Percentiles rank a stretch among this genome's conserved stretches.
phyloP scores from a whole-genome alignment of 2,113 vertebrate species.

The Bettongia penicillata region DNA sequence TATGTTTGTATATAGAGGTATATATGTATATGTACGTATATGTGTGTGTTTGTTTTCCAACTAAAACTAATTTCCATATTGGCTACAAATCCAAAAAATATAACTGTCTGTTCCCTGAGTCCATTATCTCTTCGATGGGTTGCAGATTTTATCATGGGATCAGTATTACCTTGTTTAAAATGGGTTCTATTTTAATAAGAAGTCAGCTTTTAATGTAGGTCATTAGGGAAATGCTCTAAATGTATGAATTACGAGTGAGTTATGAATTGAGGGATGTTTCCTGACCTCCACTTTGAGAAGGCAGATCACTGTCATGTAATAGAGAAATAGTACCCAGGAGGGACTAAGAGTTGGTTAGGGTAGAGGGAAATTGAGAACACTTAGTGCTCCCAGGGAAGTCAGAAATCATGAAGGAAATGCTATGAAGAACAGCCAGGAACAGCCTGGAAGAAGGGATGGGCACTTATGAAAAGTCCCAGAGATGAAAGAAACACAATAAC shows the following conservation, averaged over 20 bases:
- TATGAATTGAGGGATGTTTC: background rate
- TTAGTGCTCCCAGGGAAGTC: background rate
- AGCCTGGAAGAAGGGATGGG: background rate
- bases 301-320: background rate
- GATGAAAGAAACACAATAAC: background rate
- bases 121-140: background rate
- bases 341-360: background rate
- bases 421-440: background rate
- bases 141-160: background rate
- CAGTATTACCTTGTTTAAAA: background rate
- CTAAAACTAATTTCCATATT: background rate
- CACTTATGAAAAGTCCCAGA: background rate
- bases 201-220: background rate
- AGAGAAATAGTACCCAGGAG: background rate
- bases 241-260: background rate
- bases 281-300: background rate
- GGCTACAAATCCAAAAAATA: background rate
- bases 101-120: background rate
- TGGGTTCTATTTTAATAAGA: background rate
- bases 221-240: background rate
- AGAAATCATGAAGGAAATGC: background rate
- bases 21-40: background rate
- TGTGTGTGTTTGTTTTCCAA: background rate
- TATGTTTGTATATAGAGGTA: no score
- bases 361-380: background rate